phyloP scores from a whole-genome alignment of 2,888 invertebrate species.

The Ochlodes sylvanus region DNA sequence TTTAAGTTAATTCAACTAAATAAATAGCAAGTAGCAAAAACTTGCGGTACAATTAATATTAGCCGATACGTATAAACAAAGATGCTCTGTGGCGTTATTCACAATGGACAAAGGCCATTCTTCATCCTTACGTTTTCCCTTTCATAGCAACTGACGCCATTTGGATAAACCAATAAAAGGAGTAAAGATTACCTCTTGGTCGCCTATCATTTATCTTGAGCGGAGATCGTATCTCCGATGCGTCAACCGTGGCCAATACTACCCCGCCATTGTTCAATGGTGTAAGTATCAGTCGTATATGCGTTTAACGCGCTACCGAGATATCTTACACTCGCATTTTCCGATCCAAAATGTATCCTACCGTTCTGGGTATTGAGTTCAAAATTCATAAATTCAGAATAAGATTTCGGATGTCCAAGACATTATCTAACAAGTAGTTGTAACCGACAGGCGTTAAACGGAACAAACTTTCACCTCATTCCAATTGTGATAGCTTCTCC shows the following conservation, averaged over 20 bases:
- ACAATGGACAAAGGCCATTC: constrained; percentile 70
- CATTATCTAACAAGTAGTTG: constrained; percentile 52
- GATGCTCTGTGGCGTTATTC: constrained; percentile 5
- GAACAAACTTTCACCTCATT: constrained; percentile 55
- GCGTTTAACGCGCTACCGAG: constrained; percentile 18
- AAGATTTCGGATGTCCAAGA: constrained; percentile 6
- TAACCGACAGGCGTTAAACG: constrained; percentile 56
- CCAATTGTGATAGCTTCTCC: constrained; percentile 45
- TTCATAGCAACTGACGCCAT: constrained; percentile 44
- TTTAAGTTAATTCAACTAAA: too few species aligned
- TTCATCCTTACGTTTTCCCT: constrained; percentile 52
- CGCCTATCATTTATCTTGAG: constrained; percentile 49
- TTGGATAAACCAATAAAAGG: constrained; percentile 50
- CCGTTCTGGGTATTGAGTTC: not conserved
- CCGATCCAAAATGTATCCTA: not conserved
- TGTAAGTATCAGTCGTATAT: constrained; percentile 36
- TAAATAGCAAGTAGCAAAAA: not conserved
- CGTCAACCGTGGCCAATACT: constrained; percentile 46
- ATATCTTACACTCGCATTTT: not conserved
- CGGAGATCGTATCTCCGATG: constrained; percentile 49
- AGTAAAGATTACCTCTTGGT: constrained; percentile 43
- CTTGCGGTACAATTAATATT: constrained; percentile 32
- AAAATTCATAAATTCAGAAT: not conserved
- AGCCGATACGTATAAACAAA: constrained; percentile 24
- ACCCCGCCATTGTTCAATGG: constrained; percentile 47